Conservation (phyloP, 1,140 invertebrate species). For the Drosophila nigromelanica region DNA sequence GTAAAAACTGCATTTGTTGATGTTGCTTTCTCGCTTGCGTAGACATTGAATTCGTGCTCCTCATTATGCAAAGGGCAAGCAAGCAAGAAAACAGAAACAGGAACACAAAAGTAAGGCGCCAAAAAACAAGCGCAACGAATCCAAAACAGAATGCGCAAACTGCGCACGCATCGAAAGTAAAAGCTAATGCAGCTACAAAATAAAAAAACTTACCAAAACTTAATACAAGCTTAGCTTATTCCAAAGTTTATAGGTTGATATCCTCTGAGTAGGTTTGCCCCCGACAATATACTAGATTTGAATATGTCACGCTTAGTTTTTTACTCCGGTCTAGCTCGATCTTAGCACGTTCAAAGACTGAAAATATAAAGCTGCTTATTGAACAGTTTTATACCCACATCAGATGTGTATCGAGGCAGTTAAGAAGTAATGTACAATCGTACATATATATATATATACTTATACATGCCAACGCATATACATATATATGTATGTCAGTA, state of each 20-base stretch:
- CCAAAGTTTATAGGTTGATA: slow-evolving; percentile 15
- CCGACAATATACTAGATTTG: not conserved
- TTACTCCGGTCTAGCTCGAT: slow-evolving; percentile 42
- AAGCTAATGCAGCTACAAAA: not conserved
- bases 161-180: not conserved
- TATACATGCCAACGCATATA: slow-evolving; percentile 2
- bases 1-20: slow-evolving; percentile 15
- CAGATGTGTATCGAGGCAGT: slow-evolving; percentile 35
- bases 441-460: slow-evolving; percentile 18
- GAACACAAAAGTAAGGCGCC: slow-evolving; percentile 12
- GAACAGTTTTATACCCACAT: slow-evolving; percentile 65
- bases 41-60: slow-evolving; percentile 44
- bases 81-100: slow-evolving; percentile 3
- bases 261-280: slow-evolving; percentile 13
- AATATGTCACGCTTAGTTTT: not conserved
- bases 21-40: slow-evolving; percentile 5
- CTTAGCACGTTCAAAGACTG: slow-evolving; percentile 50
- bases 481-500: not conserved
- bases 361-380: slow-evolving; percentile 68
- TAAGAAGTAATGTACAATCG: slow-evolving; percentile 40
- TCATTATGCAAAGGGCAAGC: slow-evolving; percentile 14
- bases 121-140: slow-evolving; percentile 20
- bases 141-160: slow-evolving; percentile 1
- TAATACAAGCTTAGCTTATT: slow-evolving; percentile 36
- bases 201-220: slow-evolving; percentile 46